Evolutionary conservation across 64 coral and sea anemone genomes (phyloP), one percentile per base, ranked within the genome.

Genomic region (Porites lutea): DNA sequence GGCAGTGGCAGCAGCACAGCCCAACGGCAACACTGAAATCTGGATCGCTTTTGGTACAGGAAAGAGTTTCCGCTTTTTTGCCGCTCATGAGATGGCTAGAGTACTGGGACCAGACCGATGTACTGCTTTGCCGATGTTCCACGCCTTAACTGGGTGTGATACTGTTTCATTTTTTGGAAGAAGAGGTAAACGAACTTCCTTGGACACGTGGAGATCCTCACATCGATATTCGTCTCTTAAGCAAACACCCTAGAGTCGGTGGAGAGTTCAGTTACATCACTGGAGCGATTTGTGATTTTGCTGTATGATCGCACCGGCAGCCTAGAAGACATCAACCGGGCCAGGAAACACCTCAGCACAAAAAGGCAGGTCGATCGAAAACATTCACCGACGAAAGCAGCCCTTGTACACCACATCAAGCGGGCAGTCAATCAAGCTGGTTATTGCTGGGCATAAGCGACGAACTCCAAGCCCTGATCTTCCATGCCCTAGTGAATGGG

Each of bases 281-380:
- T n/a, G n/a, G n/a, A n/a, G n/a, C n/a, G n/a, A n/a, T n/a, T n/a
- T n/a, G n/a, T n/a, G n/a, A n/a, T n/a, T n/a, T n/a, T n/a, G n/a
- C n/a, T n/a, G n/a, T n/a, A n/a, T n/a, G n/a, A n/a, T n/a, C n/a
- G n/a, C n/a, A n/a, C n/a, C n/a, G n/a, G n/a, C n/a, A n/a, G n/a
- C n/a, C n/a, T n/a, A n/a, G n/a, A n/a, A n/a, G n/a, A n/a, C n/a
- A n/a, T n/a, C n/a, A n/a, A 95, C 47, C 60, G 90, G 21, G 87
- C 72, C 57, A 67, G 72, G 23, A 90, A 86, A 59, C 79, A 90
- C 47, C 80, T 86, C 37, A 83, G 86, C 66, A 83, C 78, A 54
- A 59, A 92, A 47, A 92, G 86, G 58, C n/a, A n/a, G n/a, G n/a
- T n/a, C n/a, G n/a, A n/a, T n/a, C n/a, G n/a, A n/a, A n/a, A n/a